Conservation (phyloP, 2,797 vertebrate genomes). For the Manis pentadactyla region DNA sequence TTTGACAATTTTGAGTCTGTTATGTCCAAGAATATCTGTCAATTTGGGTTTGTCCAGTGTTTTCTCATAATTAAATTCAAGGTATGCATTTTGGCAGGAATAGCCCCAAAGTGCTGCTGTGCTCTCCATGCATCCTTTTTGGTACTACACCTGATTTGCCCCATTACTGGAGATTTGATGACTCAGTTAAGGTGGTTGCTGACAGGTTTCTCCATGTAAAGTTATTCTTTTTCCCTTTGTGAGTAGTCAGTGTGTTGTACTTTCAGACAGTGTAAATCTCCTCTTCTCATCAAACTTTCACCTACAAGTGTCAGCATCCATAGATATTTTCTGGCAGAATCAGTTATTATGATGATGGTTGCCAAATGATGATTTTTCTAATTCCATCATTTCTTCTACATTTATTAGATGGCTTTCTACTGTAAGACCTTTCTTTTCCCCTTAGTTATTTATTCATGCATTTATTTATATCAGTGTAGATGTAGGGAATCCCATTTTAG, state of each 20-base stretch:
- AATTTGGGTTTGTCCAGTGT: no score
- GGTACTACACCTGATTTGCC: not conserved
- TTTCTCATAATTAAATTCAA: not conserved
- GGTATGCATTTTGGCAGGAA: not conserved
- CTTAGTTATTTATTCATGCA: not conserved
- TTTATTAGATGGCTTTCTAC: not conserved
- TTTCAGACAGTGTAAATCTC: not conserved
- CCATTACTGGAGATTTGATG: not conserved
- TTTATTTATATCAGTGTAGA: not conserved
- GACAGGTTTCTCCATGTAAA: not conserved
- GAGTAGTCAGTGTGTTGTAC: not conserved
- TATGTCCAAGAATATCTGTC: not conserved
- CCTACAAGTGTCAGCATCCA: not conserved
- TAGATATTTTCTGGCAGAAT: not conserved
- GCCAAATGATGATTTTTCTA: not conserved
- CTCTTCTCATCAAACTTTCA: not conserved
- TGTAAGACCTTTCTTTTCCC: not conserved
- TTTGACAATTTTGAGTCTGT: not conserved
- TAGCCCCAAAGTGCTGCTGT: not conserved
- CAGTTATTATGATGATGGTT: not conserved
- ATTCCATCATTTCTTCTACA: not conserved
- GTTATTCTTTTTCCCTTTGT: not conserved
- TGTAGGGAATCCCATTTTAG: not conserved
- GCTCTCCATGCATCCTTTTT: not conserved
- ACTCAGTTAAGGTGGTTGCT: not conserved